Base-by-base conservation (phyloP, 1,140 invertebrate species). In the Meloidogyne hapla region DNA sequence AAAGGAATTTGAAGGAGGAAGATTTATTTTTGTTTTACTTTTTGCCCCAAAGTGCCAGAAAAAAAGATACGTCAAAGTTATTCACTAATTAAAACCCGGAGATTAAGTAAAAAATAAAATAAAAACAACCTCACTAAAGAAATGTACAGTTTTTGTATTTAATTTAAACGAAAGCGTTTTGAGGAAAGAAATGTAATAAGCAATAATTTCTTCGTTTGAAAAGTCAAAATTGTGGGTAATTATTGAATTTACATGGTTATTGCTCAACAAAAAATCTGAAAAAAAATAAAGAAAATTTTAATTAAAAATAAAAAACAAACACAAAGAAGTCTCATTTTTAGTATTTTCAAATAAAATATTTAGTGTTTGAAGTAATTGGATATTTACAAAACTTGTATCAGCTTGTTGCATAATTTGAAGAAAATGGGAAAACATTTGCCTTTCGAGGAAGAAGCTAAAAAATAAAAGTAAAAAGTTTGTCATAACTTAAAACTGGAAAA, bases 301-400 rank as follows among this genome's bases (percentile, higher is more conserved):
- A 62, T 28, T 38, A 21, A 74, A 69, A 21, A 13, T 21, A 65
- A 72, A 8, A 23, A 40, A 48, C 12, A 23, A 91, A 99, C 96
- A 99, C 69, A 99, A 89, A 65, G 95, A 98, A 42, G 96, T 99
- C 90, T 98, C 95, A 66, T 87, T 77, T 72, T 94, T 90, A 82
- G 99, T 99, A 88, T 99, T 99, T 90, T 99, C 96, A 91, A 99
- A 99, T 61, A 99, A 89, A 87, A 99, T 99, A 89, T 99, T 99
- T 4, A 99, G 89, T 15, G 96, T 98, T 89, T 99, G 96, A 21
- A 99, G 90, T 62, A 99, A 89, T 87, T 99, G 96, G 67, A 98
- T 94, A 90, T 95, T 98, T 6, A 99, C 95, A 89, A 93, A 98
- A 70, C 79, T 93, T 93, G 8, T 95, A 90, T 93, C 95, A 88